Percentiles rank a stretch among this genome's conserved stretches.
These are phyloP conservation scores for Dendrocopos noguchii DNA, from an alignment of 2,113 vertebrate species.

Conservation along the genomic window DNA sequence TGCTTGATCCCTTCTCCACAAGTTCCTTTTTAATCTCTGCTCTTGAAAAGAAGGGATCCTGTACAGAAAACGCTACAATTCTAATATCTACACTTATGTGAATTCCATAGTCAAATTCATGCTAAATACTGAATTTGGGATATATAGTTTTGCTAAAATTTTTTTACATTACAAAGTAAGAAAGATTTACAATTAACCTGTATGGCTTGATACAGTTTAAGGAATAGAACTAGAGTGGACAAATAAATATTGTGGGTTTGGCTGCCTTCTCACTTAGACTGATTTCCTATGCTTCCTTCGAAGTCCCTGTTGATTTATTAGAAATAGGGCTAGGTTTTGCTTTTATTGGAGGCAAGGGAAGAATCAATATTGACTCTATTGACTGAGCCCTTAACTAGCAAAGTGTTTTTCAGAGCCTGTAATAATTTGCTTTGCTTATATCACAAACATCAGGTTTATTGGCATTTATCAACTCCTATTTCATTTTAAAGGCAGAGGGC, in stretches of 20 bases:
- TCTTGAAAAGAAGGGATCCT: neutral
- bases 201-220: neutral
- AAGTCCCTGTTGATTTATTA: neutral
- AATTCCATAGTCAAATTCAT: neutral
- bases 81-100: neutral
- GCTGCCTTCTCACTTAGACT: neutral
- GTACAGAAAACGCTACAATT: neutral
- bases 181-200: neutral
- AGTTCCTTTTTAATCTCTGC: neutral
- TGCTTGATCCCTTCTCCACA: neutral
- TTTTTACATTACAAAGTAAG: neutral
- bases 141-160: neutral
- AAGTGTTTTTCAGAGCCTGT: neutral
- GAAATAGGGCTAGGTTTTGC: neutral
- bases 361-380: neutral
- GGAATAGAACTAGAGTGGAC: neutral
- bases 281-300: neutral
- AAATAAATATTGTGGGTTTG: neutral
- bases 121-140: neutral
- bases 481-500: neutral
- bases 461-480: neutral
- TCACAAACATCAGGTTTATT: neutral
- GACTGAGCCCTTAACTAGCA: neutral
- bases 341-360: neutral
- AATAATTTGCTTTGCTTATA: neutral